Base-by-base conservation (phyloP, 1,140 invertebrate species). In the Lamellibrachia luymesi region DNA sequence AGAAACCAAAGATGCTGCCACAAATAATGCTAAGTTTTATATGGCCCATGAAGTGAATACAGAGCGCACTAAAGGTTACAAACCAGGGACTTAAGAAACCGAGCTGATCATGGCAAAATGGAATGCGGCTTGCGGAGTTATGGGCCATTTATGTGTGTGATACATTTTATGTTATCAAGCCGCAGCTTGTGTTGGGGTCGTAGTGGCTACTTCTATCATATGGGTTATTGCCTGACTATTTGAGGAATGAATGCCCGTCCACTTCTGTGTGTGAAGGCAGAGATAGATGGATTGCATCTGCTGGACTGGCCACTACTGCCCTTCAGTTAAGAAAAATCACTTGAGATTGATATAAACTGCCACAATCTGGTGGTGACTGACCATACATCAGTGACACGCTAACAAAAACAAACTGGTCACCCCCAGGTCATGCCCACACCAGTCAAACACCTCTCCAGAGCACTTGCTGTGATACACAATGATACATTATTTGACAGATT, bases 91-190 rank as follows among this genome's bases (percentile, higher is more conserved):
- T 80, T 80, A 10, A 80, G 64, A 80, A 10, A 22, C 52, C 64
- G 64, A 80, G 64, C 64, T 22, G 64, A 80, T 80, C 64, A 80
- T 80, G 64, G 17, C 64, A 2, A 80, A 80, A 8, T 80, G 64
- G 64, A 80, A 80, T 80, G 64, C 25, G 64, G 64, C 5, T 10
- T 22, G 8, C 64, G 6, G 64, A 80, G 64, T 80, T 80, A 80
- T 80, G 64, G 64, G 64, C 64, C 64, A 80, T 80, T 80, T 80
- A 80, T 80, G 64, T 22, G 25, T 80, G 64, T 80, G 25, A 80
- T 80, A 80, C 64, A 80, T 80, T 80, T 80, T 80, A 80, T 80
- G 64, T 80, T 80, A 80, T 80, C 64, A 80, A 80, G 64, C 64
- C 25, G 64, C 64, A 80, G 64, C 64, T 80, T 80, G 64, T 2